Conservation (phyloP, 2,113 vertebrate genomes). For the Clarias gariepinus region DNA sequence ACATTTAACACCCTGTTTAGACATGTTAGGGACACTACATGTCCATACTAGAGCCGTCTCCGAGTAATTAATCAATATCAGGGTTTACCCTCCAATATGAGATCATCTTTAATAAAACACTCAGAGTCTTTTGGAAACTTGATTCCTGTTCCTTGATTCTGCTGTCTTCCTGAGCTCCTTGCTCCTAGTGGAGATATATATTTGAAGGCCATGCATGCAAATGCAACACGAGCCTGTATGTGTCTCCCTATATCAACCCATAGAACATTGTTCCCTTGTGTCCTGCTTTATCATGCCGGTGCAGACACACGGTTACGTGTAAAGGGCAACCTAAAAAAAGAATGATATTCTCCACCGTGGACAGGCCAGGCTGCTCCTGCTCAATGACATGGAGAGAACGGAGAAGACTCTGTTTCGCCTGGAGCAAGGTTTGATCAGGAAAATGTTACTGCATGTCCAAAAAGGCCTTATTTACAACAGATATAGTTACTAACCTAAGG, state of each 20-base stretch:
- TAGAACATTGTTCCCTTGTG: constrained; percentile 33
- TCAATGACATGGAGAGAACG: constrained; percentile 84
- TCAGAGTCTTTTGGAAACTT: not conserved
- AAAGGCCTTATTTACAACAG: not conserved
- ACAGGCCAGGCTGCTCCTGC: constrained; percentile 76
- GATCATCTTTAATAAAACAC: not conserved
- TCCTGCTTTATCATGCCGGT: constrained; percentile 28
- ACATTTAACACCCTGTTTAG: too few relatives aligned
- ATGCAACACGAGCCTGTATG: not conserved
- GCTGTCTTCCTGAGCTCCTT: not conserved
- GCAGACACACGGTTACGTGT: constrained; percentile 50
- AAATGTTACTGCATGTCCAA: not conserved
- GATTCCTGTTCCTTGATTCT: not conserved
- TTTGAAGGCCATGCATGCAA: not conserved
- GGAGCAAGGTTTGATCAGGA: constrained; percentile 79
- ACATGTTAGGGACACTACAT: not conserved
- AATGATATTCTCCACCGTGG: constrained; percentile 70
- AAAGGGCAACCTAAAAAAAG: constrained; percentile 59
- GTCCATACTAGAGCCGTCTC: not conserved
- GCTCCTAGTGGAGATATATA: not conserved
- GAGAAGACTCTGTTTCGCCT: constrained; percentile 86
- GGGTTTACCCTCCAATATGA: not conserved
- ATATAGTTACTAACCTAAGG: not conserved
- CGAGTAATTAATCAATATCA: not conserved
- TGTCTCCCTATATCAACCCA: not conserved